Evolutionary conservation across 2,888 invertebrate genomes (phyloP).

Genomic region (Nezara viridula): DNA sequence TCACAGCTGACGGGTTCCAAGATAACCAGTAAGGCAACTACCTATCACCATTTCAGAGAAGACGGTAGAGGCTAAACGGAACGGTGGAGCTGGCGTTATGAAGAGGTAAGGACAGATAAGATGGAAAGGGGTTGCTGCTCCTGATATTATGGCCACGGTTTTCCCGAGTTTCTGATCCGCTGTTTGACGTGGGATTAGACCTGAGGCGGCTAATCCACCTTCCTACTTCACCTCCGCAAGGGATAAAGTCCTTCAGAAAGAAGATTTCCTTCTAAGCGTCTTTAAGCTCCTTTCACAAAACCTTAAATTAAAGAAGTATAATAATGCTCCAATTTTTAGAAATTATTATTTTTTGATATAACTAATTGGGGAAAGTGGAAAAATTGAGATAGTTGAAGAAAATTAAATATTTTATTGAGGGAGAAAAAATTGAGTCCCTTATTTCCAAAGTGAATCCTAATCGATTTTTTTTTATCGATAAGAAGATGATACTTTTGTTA

Average conservation of each 20-base stretch:
- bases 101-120: neutral
- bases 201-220: neutral
- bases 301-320: neutral
- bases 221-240: slow-evolving; percentile 33
- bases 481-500: too few relatives aligned
- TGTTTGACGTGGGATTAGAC: slow-evolving; percentile 30
- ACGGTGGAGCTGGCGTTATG: neutral
- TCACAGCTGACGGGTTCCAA: neutral
- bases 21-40: neutral
- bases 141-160: slow-evolving; percentile 30
- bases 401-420: too few relatives aligned
- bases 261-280: slow-evolving; percentile 32
- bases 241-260: slow-evolving; percentile 32
- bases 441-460: too few relatives aligned
- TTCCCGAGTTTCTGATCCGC: slow-evolving; percentile 8
- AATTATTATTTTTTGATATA: neutral
- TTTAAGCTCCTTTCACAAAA: slow-evolving; percentile 40
- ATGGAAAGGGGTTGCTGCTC: neutral
- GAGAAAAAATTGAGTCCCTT: too few relatives aligned
- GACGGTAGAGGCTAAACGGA: neutral
- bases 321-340: neutral
- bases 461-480: too few relatives aligned
- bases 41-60: neutral
- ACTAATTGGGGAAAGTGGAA: too few relatives aligned
- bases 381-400: too few relatives aligned